Conservation (phyloP, 2,797 vertebrate species). For the Aphelocoma californica region DNA sequence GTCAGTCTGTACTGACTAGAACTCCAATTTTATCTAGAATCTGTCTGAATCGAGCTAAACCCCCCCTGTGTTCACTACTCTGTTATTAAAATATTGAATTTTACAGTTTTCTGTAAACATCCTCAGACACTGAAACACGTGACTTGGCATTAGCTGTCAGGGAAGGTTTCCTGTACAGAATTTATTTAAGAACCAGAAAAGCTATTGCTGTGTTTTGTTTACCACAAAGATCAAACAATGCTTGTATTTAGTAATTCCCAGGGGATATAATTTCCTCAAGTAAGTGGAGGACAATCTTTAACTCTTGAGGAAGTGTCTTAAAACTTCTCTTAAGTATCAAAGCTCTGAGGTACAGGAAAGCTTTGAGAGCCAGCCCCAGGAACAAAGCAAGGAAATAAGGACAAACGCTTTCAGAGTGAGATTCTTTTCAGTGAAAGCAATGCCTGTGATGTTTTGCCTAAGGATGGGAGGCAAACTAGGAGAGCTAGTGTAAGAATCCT, state of each 20-base stretch:
- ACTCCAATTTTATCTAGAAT: not conserved
- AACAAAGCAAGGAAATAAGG: not conserved
- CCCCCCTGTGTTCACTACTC: not conserved
- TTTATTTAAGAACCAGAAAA: not conserved
- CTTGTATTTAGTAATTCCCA: not conserved
- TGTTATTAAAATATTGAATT: not conserved
- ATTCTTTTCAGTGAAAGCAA: not conserved
- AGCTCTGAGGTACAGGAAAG: constrained; percentile 3
- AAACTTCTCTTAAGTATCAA: constrained; percentile 1
- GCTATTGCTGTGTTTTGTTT: not conserved
- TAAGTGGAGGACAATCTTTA: not conserved
- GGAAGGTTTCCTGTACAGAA: not conserved
- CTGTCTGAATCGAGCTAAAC: not conserved
- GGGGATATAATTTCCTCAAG: not conserved
- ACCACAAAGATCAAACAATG: not conserved
- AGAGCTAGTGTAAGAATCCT: not conserved
- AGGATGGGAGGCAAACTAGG: not conserved
- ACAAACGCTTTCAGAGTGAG: not conserved
- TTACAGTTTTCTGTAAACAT: not conserved
- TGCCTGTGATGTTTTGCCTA: not conserved
- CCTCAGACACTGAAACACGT: not conserved
- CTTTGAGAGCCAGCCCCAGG: not conserved
- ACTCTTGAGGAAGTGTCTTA: not conserved
- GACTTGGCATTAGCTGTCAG: not conserved
- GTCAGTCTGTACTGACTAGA: not conserved